Evolutionary conservation across 2,888 invertebrate species (phyloP).

Genomic region (Pheosia gnoma): DNA sequence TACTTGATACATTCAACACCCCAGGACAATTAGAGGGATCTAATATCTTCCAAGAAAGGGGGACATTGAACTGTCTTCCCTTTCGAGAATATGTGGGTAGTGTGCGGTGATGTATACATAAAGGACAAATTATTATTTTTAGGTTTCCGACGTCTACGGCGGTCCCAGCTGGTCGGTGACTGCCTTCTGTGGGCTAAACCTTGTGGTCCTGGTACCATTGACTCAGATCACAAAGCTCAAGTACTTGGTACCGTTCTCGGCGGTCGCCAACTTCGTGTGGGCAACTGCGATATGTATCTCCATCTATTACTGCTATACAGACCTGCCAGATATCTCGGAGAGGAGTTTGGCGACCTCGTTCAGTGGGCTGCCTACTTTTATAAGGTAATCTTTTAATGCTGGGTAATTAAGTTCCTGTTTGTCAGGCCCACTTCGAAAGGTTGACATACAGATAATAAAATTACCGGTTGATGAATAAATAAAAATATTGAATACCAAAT

Average conservation of each 20-base stretch:
- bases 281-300: slow-evolving; percentile 91
- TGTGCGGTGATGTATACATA: too few species aligned
- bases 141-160: slow-evolving; percentile 82
- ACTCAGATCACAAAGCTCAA: slow-evolving; percentile 91
- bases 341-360: slow-evolving; percentile 78
- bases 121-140: slow-evolving; percentile 15
- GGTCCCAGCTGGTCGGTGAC: slow-evolving; percentile 83
- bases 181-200: slow-evolving; percentile 86
- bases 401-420: too few species aligned
- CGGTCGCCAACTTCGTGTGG: slow-evolving; percentile 93
- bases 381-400: slow-evolving; percentile 75
- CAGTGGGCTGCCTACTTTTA: slow-evolving; percentile 92
- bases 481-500: too few species aligned
- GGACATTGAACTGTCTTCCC: too few species aligned
- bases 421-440: too few species aligned
- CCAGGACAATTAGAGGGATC: too few species aligned
- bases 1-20: too few species aligned
- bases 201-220: slow-evolving; percentile 88
- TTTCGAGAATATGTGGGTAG: too few species aligned
- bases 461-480: too few species aligned
- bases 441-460: too few species aligned
- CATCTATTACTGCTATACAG: slow-evolving; percentile 90
- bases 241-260: slow-evolving; percentile 94
- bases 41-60: too few species aligned
- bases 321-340: slow-evolving; percentile 69